Evolutionary conservation across 2,113 vertebrate species (phyloP).

Genomic region (Megaleporinus macrocephalus): DNA sequence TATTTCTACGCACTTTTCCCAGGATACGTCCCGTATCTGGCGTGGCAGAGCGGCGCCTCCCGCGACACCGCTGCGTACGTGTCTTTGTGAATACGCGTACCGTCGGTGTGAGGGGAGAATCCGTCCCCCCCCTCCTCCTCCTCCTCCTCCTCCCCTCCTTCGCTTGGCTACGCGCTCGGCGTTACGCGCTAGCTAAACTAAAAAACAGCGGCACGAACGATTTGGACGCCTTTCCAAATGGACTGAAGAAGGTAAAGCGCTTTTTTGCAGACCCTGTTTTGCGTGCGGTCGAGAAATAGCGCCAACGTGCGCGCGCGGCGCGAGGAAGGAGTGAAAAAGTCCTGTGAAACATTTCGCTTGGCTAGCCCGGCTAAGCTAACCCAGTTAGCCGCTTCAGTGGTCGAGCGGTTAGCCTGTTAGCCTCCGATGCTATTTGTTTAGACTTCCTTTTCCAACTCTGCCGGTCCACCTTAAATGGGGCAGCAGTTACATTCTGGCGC

Average conservation of each 20-base stretch:
- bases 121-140: not conserved
- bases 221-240: conserved; percentile 11
- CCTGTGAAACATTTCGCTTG: not conserved
- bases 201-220: not conserved
- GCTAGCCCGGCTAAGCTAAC: not conserved
- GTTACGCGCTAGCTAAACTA: not conserved
- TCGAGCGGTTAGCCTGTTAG: not conserved
- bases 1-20: not conserved
- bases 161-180: not conserved
- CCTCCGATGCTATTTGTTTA: not conserved
- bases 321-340: not conserved
- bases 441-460: no score
- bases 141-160: not conserved
- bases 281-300: no score
- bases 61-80: no score
- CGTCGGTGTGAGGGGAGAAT: not conserved
- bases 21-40: not conserved
- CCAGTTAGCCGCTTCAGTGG: not conserved
- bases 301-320: no score
- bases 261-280: not conserved
- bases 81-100: not conserved
- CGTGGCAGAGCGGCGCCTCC: not conserved
- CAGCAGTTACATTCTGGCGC: no score
- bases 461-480: no score
- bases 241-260: conserved; percentile 22